Evolutionary conservation across 2,113 vertebrate genomes (phyloP).

Genomic region (Psittacula cyanocephala): DNA sequence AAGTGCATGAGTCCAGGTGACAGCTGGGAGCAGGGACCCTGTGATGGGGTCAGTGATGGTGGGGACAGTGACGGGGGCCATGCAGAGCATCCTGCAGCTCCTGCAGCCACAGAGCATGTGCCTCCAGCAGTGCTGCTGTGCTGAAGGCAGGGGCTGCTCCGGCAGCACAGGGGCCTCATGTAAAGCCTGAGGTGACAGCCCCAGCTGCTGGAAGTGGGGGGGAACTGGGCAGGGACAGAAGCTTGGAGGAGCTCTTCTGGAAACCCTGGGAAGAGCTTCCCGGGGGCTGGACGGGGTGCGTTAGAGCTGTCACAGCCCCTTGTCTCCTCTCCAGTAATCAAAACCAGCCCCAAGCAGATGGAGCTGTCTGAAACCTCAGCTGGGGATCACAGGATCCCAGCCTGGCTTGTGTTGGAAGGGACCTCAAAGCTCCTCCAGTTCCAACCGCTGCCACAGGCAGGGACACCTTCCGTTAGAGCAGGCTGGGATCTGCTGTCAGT

Average conservation of each 20-base stretch:
- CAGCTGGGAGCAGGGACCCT: fast-evolving
- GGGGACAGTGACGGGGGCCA: neutral
- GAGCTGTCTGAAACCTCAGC: no score
- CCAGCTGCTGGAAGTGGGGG: neutral
- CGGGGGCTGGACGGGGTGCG: fast-evolving
- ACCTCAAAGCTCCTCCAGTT: neutral
- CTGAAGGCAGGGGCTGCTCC: no score
- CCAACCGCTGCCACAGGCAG: neutral
- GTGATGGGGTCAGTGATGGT: fast-evolving
- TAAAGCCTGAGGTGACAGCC: neutral
- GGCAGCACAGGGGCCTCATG: neutral
- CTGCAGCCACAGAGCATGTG: fast-evolving
- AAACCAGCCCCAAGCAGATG: fast-evolving
- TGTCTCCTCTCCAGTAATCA: fast-evolving
- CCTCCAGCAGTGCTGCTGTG: neutral
- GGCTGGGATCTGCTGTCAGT: neutral
- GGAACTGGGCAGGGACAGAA: neutral
- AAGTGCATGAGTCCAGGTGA: fast-evolving
- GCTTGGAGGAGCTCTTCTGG: neutral
- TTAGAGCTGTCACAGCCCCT: neutral
- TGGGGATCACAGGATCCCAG: neutral
- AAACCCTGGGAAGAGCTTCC: neutral
- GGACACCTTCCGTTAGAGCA: neutral
- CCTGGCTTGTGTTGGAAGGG: neutral
- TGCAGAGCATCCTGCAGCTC: neutral